A percentile compares a stretch with the other conserved stretches of the same genome.
These are phyloP conservation scores for Serranus cabrilla DNA, from an alignment of 2,797 vertebrate species.

Conservation along the genomic window DNA sequence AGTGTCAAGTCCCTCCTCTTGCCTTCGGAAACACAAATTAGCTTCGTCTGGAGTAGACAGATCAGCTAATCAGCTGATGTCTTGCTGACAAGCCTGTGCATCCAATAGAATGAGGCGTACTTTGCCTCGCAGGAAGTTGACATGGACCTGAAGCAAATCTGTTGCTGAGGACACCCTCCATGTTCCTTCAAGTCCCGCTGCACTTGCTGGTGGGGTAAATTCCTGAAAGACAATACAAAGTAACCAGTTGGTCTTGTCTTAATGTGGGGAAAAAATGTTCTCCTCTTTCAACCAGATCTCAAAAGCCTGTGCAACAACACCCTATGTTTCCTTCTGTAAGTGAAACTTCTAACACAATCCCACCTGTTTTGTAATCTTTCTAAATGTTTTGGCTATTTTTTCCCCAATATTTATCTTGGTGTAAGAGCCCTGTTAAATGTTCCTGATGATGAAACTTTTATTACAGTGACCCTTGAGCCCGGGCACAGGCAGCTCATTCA, in stretches of 20 bases:
- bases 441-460: not conserved
- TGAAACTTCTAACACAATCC: not conserved
- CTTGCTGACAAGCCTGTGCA: conserved; percentile 85
- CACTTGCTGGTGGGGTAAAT: conserved; percentile 73
- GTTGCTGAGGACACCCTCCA: conserved; percentile 82
- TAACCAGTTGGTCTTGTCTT: not conserved
- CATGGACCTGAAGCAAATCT: conserved; percentile 88
- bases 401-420: not conserved
- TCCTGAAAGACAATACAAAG: conserved; percentile 71
- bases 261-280: not conserved
- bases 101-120: conserved; percentile 85
- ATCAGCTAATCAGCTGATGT: conserved; percentile 85
- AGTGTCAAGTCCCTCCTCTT: conserved; percentile 64
- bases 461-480: conserved; percentile 2
- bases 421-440: not conserved
- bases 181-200: conserved; percentile 69
- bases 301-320: not conserved
- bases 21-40: conserved; percentile 67
- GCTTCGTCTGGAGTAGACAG: conserved; percentile 46
- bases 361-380: not conserved
- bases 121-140: conserved; percentile 92
- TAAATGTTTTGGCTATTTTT: not conserved
- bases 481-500: conserved; percentile 25
- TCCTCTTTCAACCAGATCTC: not conserved
- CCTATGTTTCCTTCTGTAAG: not conserved